A percentile compares a stretch with the other conserved stretches of the same genome.
Evolutionary conservation across 2,797 vertebrate genomes (phyloP).

Genomic region (Crocodylus rhombifer): DNA sequence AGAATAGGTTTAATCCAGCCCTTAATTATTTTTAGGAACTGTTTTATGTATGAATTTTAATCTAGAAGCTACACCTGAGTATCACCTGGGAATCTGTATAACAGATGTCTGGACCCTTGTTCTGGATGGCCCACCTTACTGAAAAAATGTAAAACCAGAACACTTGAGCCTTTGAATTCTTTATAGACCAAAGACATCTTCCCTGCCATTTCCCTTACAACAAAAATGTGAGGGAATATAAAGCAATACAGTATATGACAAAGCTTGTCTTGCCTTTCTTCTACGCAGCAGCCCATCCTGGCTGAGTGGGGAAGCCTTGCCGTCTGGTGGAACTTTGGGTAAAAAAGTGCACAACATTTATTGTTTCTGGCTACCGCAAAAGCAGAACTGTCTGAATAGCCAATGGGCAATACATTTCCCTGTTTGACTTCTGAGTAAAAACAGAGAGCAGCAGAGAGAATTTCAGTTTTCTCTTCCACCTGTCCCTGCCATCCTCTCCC

Average conservation of each 20-base stretch:
- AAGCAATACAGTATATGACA: neutral
- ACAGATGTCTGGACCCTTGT: neutral
- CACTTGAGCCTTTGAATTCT: neutral
- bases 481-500: neutral
- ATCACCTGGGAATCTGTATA: no score
- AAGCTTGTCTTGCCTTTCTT: slow-evolving; percentile 21
- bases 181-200: neutral
- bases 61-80: neutral
- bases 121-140: neutral
- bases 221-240: neutral
- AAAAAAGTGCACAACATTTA: neutral
- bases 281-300: neutral
- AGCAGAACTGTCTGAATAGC: neutral
- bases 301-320: slow-evolving; percentile 3
- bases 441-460: neutral
- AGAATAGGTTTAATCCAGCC: neutral
- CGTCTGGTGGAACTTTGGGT: neutral
- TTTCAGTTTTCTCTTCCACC: neutral
- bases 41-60: neutral
- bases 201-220: neutral
- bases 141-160: neutral
- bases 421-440: neutral
- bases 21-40: neutral
- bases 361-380: neutral
- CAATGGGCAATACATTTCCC: neutral